Conservation (phyloP, 2,797 vertebrate species). For the Xenops minutus region DNA sequence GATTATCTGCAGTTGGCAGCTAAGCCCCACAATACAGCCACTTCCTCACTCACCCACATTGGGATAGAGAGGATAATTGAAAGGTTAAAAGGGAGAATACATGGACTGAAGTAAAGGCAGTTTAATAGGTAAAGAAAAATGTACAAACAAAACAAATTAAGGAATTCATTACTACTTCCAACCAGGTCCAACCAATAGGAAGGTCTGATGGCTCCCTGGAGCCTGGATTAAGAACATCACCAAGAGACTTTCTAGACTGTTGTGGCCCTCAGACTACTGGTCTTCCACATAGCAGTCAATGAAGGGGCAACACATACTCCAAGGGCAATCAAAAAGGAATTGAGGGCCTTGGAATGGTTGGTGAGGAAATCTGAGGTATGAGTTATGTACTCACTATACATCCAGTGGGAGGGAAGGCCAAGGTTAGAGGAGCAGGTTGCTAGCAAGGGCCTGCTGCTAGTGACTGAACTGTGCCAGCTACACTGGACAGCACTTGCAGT, state of each 20-base stretch:
- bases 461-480: not conserved
- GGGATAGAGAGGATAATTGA: not conserved
- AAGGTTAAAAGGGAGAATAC: not conserved
- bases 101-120: not conserved
- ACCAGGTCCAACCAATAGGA: rapidly evolving
- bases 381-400: not conserved
- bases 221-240: too few relatives aligned
- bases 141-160: not conserved
- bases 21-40: not conserved
- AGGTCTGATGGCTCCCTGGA: not conserved
- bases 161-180: not conserved
- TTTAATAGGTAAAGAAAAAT: not conserved
- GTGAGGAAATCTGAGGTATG: not conserved
- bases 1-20: not conserved
- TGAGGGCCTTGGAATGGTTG: not conserved
- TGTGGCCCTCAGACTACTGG: not conserved
- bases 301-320: not conserved
- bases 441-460: not conserved
- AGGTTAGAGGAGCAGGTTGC: not conserved
- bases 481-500: not conserved
- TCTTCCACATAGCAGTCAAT: not conserved
- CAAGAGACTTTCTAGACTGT: not conserved
- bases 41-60: rapidly evolving
- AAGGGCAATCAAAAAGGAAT: not conserved
- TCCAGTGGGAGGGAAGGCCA: not conserved